These are phyloP conservation scores for Montipora capitata DNA, from an alignment of 92 coral and sea anemone genomes.

Conservation along the genomic window DNA sequence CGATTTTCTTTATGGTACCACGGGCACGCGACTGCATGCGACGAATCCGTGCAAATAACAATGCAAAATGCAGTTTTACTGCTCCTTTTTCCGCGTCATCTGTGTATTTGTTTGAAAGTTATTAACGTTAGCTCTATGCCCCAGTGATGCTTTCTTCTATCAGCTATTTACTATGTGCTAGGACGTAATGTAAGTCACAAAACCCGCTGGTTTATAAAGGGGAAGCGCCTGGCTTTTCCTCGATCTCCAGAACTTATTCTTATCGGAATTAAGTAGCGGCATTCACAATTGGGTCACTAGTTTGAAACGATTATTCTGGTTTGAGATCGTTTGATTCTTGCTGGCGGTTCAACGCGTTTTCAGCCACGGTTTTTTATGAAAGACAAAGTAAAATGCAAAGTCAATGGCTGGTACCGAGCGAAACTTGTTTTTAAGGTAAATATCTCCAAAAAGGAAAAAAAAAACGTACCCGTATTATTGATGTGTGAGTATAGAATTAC, in stretches of 20 bases:
- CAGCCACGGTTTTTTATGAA: not conserved
- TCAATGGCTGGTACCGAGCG: not conserved
- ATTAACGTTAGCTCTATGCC: not conserved
- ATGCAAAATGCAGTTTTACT: not conserved
- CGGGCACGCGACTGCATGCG: not conserved
- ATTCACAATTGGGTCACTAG: no score
- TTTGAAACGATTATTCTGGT: not conserved
- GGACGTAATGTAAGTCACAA: no score
- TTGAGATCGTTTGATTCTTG: not conserved
- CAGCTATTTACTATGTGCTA: not conserved
- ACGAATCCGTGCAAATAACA: not conserved
- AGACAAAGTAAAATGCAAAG: slow-evolving; percentile 41
- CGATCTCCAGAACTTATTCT: not conserved
- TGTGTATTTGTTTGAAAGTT: not conserved
- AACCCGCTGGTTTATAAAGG: no score
- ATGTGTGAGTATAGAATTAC: no score
- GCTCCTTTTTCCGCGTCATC: not conserved
- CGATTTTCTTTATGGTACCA: no score
- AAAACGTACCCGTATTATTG: no score
- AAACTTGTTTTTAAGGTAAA: slow-evolving; percentile 29
- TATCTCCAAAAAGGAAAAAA: not conserved
- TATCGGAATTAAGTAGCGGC: not conserved
- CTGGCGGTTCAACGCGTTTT: slow-evolving; percentile 2
- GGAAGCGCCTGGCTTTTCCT: not conserved
- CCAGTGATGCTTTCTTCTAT: not conserved